A percentile compares a stretch with the other conserved stretches of the same genome.
These are phyloP conservation scores for Latrodectus elegans DNA, from an alignment of 2,888 invertebrate species.

Conservation along the genomic window DNA sequence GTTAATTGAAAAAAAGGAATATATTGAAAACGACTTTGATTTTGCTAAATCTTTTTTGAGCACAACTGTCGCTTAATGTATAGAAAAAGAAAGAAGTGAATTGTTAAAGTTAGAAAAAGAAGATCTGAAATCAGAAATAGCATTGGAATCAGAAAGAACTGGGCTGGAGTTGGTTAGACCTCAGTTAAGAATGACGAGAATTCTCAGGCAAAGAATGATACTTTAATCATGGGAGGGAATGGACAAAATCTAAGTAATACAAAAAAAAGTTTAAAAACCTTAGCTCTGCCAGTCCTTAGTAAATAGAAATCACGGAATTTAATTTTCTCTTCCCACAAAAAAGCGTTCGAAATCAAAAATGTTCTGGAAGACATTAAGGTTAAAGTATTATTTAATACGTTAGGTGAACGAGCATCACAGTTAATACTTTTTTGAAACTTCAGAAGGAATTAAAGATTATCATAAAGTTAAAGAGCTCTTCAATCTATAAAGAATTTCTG, in stretches of 20 bases:
- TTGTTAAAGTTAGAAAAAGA: neutral
- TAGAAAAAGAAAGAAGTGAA: neutral
- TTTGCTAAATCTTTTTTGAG: too few species aligned
- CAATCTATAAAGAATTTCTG: conserved; percentile 11
- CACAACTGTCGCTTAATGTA: too few species aligned
- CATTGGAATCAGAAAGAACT: neutral
- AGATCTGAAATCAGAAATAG: neutral
- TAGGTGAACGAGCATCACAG: conserved; percentile 1
- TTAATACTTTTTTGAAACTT: neutral
- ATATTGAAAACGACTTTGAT: neutral
- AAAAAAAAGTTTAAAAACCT: conserved; percentile 27
- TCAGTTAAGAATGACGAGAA: neutral
- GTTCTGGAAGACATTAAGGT: conserved; percentile 10
- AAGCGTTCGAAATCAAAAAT: conserved; percentile 23
- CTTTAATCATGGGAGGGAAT: neutral
- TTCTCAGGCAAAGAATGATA: neutral
- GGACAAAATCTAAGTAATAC: neutral
- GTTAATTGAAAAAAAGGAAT: neutral
- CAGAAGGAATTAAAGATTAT: conserved; percentile 6
- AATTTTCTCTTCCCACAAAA: conserved; percentile 20
- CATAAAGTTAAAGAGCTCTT: conserved; percentile 8
- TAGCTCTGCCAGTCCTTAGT: conserved; percentile 5
- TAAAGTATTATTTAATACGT: conserved; percentile 17
- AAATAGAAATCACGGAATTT: conserved; percentile 17
- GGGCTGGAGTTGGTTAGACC: neutral